Evolutionary conservation across 2,797 vertebrate species (phyloP).

Genomic region (Cossypha caffra): DNA sequence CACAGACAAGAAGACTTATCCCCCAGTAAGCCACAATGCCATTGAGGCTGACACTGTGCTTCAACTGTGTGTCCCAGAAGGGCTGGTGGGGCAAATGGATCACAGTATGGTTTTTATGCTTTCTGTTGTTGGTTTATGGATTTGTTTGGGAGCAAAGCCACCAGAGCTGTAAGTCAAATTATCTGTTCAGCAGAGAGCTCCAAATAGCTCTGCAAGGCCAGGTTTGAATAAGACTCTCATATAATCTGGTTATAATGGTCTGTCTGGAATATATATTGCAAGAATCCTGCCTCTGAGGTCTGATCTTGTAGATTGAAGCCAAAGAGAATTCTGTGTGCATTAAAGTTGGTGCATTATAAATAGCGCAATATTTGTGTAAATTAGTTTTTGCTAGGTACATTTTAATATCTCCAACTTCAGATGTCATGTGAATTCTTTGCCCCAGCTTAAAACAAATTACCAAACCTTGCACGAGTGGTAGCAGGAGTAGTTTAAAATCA

Average conservation of each 20-base stretch:
- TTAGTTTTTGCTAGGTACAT: neutral
- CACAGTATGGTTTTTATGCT: neutral
- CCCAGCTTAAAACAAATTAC: neutral
- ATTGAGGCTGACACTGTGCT: neutral
- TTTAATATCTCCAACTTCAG: neutral
- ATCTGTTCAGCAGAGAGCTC: neutral
- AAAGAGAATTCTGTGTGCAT: neutral
- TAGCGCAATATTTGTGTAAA: neutral
- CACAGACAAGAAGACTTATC: neutral
- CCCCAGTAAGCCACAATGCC: neutral
- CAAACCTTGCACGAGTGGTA: neutral
- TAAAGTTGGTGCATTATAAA: neutral
- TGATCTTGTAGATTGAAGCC: neutral
- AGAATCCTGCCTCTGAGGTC: neutral
- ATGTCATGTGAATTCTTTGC: neutral
- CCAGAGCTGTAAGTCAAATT: neutral
- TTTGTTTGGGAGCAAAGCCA: neutral
- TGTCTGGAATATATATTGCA: neutral
- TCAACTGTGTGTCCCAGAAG: neutral
- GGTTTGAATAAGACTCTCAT: neutral
- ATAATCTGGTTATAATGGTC: neutral
- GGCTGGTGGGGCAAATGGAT: neutral
- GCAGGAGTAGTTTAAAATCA: slow-evolving; percentile 10
- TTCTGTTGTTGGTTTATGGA: neutral
- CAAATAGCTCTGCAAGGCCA: neutral